These are phyloP conservation scores for Tridacna gigas DNA, from an alignment of 2,888 invertebrate genomes.

Conservation along the genomic window DNA sequence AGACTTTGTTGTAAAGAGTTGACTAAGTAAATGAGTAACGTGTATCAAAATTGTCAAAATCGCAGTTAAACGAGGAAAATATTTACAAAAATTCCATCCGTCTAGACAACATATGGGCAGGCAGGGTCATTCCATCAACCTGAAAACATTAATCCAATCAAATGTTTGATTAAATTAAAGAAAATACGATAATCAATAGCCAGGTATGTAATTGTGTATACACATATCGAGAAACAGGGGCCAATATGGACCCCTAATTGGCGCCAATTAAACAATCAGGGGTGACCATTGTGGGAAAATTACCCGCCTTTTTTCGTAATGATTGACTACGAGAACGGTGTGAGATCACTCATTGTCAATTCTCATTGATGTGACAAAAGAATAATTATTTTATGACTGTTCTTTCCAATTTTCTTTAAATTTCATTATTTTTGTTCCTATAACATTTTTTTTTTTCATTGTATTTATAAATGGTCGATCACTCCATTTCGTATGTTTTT, in stretches of 20 bases:
- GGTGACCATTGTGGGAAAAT: background rate
- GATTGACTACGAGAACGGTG: background rate
- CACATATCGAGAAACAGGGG: background rate
- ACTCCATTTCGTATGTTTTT: no score
- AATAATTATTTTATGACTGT: no score
- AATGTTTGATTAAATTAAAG: conserved; percentile 10
- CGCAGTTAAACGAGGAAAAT: no score
- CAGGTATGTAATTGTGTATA: conserved; percentile 11
- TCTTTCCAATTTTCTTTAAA: no score
- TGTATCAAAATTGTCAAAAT: conserved; percentile 4
- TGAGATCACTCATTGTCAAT: conserved; percentile 1
- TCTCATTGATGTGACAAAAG: background rate
- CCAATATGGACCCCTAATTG: conserved; percentile 26
- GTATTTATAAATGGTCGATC: no score
- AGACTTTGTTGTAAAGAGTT: no score
- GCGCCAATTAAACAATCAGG: conserved; percentile 17
- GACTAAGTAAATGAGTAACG: background rate
- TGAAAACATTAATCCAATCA: conserved; percentile 10
- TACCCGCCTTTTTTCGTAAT: background rate
- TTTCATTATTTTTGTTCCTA: no score
- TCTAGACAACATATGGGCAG: conserved; percentile 15
- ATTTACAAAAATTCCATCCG: conserved; percentile 2
- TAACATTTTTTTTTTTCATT: no score
- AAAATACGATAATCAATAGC: background rate
- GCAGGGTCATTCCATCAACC: background rate